Conservation (phyloP, 92 coral and sea anemone species). For the Epizoanthus illoricatus region DNA sequence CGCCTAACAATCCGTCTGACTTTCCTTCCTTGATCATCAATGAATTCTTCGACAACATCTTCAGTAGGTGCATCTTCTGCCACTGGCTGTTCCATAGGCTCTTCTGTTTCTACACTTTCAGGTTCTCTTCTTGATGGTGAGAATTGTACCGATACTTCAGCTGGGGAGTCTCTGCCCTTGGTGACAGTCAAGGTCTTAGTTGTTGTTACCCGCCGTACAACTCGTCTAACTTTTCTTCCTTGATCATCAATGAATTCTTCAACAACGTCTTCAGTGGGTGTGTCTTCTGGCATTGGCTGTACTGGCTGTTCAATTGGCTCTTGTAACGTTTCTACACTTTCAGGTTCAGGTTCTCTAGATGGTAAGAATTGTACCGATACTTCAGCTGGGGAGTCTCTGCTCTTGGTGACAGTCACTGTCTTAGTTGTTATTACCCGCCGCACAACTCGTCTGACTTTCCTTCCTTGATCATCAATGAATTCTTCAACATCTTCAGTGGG, state of each 20-base stretch:
- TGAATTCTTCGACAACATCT: slow-evolving; percentile 66
- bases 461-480: slow-evolving; percentile 61
- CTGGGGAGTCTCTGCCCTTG: slow-evolving; percentile 3
- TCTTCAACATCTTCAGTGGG: slow-evolving; percentile 63
- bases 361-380: too few relatives aligned
- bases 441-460: slow-evolving; percentile 46
- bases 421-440: slow-evolving; percentile 37
- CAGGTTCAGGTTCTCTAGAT: too few relatives aligned
- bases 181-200: slow-evolving; percentile 27
- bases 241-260: slow-evolving; percentile 70
- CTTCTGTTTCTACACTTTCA: too few relatives aligned
- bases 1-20: slow-evolving; percentile 45
- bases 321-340: too few relatives aligned
- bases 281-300: not conserved
- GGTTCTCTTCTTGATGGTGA: too few relatives aligned
- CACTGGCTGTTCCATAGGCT: too few relatives aligned
- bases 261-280: slow-evolving; percentile 51
- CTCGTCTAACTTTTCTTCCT: slow-evolving; percentile 48
- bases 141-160: too few relatives aligned
- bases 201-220: slow-evolving; percentile 38
- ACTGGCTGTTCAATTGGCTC: too few relatives aligned
- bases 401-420: slow-evolving; percentile 36
- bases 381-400: too few relatives aligned
- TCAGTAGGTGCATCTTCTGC: slow-evolving; percentile 22
- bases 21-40: slow-evolving; percentile 57